Base-by-base conservation (phyloP, 2,113 vertebrate genomes). In the Notarius lentiginosus region DNA sequence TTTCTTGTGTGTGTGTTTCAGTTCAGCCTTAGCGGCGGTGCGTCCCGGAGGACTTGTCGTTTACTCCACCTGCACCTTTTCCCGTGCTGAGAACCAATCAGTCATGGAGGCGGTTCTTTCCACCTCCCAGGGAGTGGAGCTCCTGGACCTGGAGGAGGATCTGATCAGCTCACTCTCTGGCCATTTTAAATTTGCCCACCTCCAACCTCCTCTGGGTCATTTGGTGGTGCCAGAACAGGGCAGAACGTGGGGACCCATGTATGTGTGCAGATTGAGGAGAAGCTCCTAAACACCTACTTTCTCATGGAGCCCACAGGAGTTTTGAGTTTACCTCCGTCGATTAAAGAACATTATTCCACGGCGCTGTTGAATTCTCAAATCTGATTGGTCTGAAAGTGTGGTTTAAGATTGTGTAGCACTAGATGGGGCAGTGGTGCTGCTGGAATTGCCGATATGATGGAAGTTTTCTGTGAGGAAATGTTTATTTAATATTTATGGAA, bases 31-130 rank as follows among this genome's bases (percentile, higher is more conserved):
- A 89, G 93, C 94, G 87, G 96, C 96, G 0, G 92, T 99, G 75
- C 95, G 96, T 88, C 98, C 97, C 58, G 97, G 98, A 85, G 98
- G 98, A 5, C 87, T 92, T 0, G 91, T 99, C 68, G 96, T 99
- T 53, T 99, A 99, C 90, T 98, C 98, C 51, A 99, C 98, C 0
- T 99, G 98, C 91, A 99, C 98, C 0, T 93, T 99, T 65, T 99
- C 97, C 65, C 96, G 84, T 89, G 94, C 94, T 83, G 98, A 99
- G 90, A 99, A 99, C 93, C 94, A 93, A 0, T 90, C 94, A 24
- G 97, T 99, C 11, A 92, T 99, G 60, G 90, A 89, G 83, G 92
- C 95, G 4, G 86, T 97, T 88, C 94, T 99, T 47, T 93, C 85
- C 47, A 95, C 95, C 86, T 93, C 91, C 91, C 94, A 90, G 0